These are phyloP conservation scores for Abrostola tripartita DNA, from an alignment of 2,888 invertebrate genomes.

Conservation along the genomic window DNA sequence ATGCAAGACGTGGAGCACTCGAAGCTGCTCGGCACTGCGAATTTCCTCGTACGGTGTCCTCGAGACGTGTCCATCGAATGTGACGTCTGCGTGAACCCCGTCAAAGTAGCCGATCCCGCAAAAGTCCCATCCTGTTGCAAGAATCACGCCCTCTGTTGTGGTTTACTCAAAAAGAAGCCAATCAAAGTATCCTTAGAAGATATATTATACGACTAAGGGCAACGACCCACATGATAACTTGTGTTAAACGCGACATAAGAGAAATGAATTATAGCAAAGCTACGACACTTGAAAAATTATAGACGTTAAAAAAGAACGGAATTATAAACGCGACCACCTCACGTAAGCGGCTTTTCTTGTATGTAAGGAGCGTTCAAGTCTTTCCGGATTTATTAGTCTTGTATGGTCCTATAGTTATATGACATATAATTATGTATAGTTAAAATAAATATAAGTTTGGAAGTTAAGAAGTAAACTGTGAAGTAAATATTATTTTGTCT, in stretches of 20 bases:
- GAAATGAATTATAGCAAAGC: slow-evolving; percentile 23
- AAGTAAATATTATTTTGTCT: slow-evolving; percentile 50
- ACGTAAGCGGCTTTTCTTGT: slow-evolving; percentile 62
- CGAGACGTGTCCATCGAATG: slow-evolving; percentile 77
- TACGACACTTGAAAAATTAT: slow-evolving; percentile 46
- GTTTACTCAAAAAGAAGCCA: slow-evolving; percentile 70
- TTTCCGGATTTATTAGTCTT: slow-evolving; percentile 37
- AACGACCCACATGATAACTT: slow-evolving; percentile 19
- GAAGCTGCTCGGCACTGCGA: slow-evolving; percentile 74
- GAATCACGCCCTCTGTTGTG: slow-evolving; percentile 56
- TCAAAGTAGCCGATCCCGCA: slow-evolving; percentile 72
- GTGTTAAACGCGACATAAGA: slow-evolving; percentile 23
- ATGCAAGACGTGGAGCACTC: slow-evolving; percentile 85
- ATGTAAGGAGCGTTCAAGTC: slow-evolving; percentile 51
- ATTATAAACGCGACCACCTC: slow-evolving; percentile 51
- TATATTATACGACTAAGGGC: slow-evolving; percentile 69
- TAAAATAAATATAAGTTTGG: no score
- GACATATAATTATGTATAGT: not conserved
- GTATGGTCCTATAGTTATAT: slow-evolving; percentile 30
- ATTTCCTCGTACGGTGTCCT: slow-evolving; percentile 76
- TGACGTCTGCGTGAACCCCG: slow-evolving; percentile 62
- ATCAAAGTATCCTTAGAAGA: slow-evolving; percentile 76
- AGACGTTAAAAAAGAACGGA: slow-evolving; percentile 49
- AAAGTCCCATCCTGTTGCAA: slow-evolving; percentile 71
- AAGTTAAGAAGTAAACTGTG: not conserved